Evolutionary conservation across 2,888 invertebrate genomes (phyloP).

Genomic region (Oeneis ivallda): DNA sequence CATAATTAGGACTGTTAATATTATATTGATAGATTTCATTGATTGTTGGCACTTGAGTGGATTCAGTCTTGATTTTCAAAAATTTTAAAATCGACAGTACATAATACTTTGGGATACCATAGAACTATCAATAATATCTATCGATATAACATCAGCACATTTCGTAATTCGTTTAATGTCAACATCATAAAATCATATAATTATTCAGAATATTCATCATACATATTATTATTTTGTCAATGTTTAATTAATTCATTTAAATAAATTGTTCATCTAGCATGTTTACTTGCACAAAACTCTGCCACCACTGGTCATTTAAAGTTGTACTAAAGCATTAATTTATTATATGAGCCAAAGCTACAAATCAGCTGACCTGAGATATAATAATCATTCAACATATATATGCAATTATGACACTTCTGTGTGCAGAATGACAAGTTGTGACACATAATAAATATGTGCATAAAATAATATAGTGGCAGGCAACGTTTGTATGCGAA

Average conservation of each 20-base stretch:
- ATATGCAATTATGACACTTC: too few species aligned
- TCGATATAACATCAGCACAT: constrained; percentile 7
- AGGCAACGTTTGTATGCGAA: too few species aligned
- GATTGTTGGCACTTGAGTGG: neutral
- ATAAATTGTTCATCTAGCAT: constrained; percentile 5
- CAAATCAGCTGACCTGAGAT: neutral
- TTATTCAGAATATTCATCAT: neutral
- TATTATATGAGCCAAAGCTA: neutral
- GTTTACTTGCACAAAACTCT: neutral
- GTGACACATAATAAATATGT: too few species aligned
- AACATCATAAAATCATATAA: constrained; percentile 3
- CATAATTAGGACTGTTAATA: neutral
- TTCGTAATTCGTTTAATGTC: neutral
- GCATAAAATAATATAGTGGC: too few species aligned
- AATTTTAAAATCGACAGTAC: constrained; percentile 4
- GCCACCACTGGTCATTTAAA: neutral
- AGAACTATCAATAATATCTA: constrained; percentile 2
- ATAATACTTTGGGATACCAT: constrained; percentile 1
- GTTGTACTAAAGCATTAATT: constrained; percentile 5
- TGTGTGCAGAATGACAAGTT: too few species aligned
- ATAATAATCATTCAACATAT: neutral
- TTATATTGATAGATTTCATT: constrained; percentile 14
- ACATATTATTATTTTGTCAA: constrained; percentile 1
- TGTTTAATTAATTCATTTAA: neutral
- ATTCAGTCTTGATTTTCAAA: constrained; percentile 9